These are phyloP conservation scores for Saccopteryx leptura DNA, from an alignment of 2,113 vertebrate species.

Conservation along the genomic window DNA sequence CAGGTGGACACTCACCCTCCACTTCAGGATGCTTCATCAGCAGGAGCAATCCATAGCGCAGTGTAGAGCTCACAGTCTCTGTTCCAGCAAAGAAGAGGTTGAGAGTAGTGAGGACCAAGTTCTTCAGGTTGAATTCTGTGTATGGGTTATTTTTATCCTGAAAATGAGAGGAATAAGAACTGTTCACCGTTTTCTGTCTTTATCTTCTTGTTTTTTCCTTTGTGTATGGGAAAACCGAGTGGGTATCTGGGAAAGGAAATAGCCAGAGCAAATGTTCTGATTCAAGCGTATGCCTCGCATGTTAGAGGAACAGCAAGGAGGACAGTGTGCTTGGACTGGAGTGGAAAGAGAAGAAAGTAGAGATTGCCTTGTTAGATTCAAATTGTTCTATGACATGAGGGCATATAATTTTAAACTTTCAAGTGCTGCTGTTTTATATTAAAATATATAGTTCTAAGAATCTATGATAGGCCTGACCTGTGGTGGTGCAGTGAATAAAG, in stretches of 20 bases:
- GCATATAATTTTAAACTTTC: not conserved
- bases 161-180: not conserved
- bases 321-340: not conserved
- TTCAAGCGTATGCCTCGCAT: not conserved
- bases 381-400: not conserved
- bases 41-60: constrained; percentile 83
- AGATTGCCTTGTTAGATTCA: not conserved
- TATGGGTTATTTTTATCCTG: constrained; percentile 83
- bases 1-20: constrained; percentile 72
- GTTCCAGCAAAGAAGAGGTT: constrained; percentile 88
- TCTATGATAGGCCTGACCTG: not conserved
- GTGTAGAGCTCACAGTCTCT: constrained; percentile 83
- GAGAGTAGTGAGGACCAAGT: constrained; percentile 84
- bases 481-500: too few relatives aligned
- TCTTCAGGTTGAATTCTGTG: constrained; percentile 85
- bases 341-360: not conserved
- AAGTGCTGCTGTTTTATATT: not conserved
- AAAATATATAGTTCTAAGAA: not conserved
- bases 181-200: not conserved
- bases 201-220: not conserved
- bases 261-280: not conserved
- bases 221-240: not conserved
- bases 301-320: not conserved
- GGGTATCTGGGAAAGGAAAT: not conserved
- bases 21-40: constrained; percentile 84